phyloP scores from a whole-genome alignment of 2,888 invertebrate genomes.

The Anoplius nigerrimus region DNA sequence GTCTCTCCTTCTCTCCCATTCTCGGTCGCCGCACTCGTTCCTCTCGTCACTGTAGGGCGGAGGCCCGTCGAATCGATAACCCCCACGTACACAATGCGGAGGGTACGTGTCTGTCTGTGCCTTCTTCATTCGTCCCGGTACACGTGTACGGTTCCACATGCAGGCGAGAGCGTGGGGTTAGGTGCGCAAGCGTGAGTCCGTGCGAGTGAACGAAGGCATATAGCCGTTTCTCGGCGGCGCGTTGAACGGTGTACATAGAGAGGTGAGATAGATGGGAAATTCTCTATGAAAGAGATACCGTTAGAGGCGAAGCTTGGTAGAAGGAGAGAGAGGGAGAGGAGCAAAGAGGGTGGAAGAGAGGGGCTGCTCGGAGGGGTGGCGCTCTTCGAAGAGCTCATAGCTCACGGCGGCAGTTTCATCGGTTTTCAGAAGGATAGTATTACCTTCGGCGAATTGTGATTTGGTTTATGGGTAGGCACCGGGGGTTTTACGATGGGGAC shows the following conservation, averaged over 20 bases:
- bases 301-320: neutral
- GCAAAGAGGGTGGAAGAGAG: constrained; percentile 6
- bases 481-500: constrained; percentile 30
- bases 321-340: neutral
- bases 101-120: neutral
- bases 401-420: constrained; percentile 22
- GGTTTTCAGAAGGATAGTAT: constrained; percentile 31
- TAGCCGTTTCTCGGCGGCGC: neutral
- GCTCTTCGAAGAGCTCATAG: neutral
- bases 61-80: constrained; percentile 15
- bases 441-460: constrained; percentile 34
- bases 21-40: neutral
- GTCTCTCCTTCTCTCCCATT: neutral
- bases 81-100: constrained; percentile 11
- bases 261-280: constrained; percentile 43
- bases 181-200: neutral
- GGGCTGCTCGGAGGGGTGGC: constrained; percentile 6
- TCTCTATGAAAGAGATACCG: constrained; percentile 36
- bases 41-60: constrained; percentile 6
- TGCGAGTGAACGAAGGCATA: neutral
- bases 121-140: neutral
- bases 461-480: constrained; percentile 24
- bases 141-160: neutral
- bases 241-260: constrained; percentile 2
- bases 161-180: no score